Conservation (phyloP, 2,113 vertebrate species). For the Trematomus loennbergii region DNA sequence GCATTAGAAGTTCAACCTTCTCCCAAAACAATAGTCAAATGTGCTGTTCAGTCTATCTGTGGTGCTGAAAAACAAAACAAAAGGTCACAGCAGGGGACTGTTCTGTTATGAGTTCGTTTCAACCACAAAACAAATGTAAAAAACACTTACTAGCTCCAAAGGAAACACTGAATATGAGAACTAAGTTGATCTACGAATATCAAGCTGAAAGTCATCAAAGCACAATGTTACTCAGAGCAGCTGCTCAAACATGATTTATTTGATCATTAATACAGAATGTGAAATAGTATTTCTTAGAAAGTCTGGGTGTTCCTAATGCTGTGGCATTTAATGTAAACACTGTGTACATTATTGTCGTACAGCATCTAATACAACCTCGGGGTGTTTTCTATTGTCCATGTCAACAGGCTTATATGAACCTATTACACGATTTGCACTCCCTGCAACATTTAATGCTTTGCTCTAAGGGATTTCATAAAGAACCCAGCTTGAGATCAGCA, state of each 20-base stretch:
- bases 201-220: constrained; percentile 20
- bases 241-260: neutral
- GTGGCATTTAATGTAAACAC: neutral
- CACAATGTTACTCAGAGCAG: neutral
- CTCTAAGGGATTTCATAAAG: constrained; percentile 27
- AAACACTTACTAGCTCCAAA: constrained; percentile 13
- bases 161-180: neutral
- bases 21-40: constrained; percentile 39
- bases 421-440: constrained; percentile 15
- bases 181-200: constrained; percentile 1
- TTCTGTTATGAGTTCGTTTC: neutral
- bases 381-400: neutral
- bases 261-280: neutral
- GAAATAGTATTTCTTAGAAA: neutral
- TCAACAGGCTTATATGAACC: constrained; percentile 23
- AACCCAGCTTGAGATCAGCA: constrained; percentile 20
- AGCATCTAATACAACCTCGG: neutral
- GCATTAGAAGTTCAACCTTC: constrained; percentile 9
- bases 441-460: constrained; percentile 9
- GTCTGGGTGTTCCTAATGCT: neutral
- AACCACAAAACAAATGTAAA: neutral
- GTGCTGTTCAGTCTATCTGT: constrained; percentile 6
- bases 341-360: constrained; percentile 3
- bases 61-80: neutral
- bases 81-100: constrained; percentile 35